Percentiles rank a stretch among this genome's conserved stretches.
phyloP scores from a whole-genome alignment of 2,797 vertebrate genomes.

The Octomys mimax region DNA sequence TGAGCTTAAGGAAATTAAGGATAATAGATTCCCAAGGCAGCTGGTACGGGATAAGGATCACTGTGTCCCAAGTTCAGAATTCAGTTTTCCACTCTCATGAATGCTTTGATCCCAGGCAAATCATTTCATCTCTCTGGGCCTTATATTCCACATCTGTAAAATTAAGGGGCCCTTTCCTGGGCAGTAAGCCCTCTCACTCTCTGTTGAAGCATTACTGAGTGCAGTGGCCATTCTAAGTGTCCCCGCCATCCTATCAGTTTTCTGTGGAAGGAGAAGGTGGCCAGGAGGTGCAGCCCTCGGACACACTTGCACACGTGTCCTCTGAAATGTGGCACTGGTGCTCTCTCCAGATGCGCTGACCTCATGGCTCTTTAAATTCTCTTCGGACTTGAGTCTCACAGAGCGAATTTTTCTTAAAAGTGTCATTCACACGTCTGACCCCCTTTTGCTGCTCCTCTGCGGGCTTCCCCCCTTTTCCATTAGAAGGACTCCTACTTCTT shows the following conservation, averaged over 20 bases:
- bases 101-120: background rate
- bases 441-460: background rate
- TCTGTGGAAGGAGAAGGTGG: background rate
- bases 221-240: background rate
- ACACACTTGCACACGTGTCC: rapidly evolving
- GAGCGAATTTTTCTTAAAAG: background rate
- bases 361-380: background rate
- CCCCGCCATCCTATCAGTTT: background rate
- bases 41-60: background rate
- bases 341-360: background rate
- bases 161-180: background rate
- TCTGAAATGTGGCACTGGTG: background rate
- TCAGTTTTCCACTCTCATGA: background rate
- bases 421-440: background rate
- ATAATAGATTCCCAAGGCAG: background rate
- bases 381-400: background rate
- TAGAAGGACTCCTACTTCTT: background rate
- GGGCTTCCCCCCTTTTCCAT: background rate
- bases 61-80: background rate
- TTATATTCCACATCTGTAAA: constrained; percentile 25
- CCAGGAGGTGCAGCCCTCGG: background rate
- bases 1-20: constrained; percentile 18
- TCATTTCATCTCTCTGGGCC: constrained; percentile 19
- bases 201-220: background rate
- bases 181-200: background rate